Evolutionary conservation across 2,797 vertebrate genomes (phyloP), one percentile per base, ranked within the genome.

Genomic region (Cyprinella venusta): DNA sequence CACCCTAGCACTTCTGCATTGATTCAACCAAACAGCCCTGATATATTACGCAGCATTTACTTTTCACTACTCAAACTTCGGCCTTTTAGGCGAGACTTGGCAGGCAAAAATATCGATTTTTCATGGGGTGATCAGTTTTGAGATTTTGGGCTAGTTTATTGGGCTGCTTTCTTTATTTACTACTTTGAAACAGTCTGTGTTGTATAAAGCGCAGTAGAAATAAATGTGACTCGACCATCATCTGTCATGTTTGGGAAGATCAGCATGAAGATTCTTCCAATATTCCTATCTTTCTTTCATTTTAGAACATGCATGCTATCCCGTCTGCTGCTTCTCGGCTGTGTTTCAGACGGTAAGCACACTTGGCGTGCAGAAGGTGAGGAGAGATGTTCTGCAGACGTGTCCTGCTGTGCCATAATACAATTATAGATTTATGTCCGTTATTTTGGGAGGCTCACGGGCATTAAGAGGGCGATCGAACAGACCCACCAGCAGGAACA

Each of bases 361-460:
- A 45, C 33, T 40, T 42, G 59, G 33, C 45, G 54, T 48, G 33
- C 80, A 67, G 61, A 21, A 65, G 69, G 70, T 8, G 59, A 69
- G 30, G 8, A 36, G 70, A 59, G 48, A 26, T 16, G 71, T 30
- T 68, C 74, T 76, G 72, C 48, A 84, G 82, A 89, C 63, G 54
- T 79, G 68, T 54, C 80, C 79, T 76, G 30, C 48, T 84, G 84
- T 54, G 85, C 86, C 79, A 87, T 85, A 86, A 88, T 78, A 88
- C 56, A 83, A 88, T 89, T 84, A 86, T 59, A 79, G 81, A 87
- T 85, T 86, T 78, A 84, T 83, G 68, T 79, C 59, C 18, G 61
- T 69, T 81, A 50, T 86, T 82, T 86, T 84, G n/a, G 67, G 82
- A 75, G 75, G 79, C 69, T 76, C 79, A 72, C 1, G 19, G 70